These are phyloP conservation scores for Uloborus plumipes DNA, from an alignment of 2,888 invertebrate species.

Conservation along the genomic window DNA sequence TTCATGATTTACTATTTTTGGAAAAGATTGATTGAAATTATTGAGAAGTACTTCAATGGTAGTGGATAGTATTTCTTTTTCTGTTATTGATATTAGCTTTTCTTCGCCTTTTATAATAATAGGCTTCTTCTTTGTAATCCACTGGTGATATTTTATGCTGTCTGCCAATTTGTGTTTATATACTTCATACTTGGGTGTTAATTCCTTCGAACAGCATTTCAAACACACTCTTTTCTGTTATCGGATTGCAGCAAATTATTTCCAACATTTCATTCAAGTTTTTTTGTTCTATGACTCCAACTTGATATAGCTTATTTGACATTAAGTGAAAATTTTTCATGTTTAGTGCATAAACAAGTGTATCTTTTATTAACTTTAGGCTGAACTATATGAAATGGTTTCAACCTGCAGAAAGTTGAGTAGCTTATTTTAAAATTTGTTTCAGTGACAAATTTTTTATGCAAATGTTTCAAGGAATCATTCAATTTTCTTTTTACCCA, in stretches of 20 bases:
- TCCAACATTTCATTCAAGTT: background rate
- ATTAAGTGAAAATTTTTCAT: background rate
- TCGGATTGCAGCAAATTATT: background rate
- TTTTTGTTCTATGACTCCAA: background rate
- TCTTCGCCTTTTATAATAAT: no score
- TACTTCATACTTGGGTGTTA: background rate
- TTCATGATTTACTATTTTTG: no score
- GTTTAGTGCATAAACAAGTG: background rate
- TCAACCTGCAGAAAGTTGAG: conserved; percentile 4
- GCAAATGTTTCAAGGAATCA: background rate
- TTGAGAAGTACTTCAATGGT: no score
- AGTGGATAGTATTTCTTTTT: no score
- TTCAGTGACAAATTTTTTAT: background rate
- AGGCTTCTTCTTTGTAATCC: no score
- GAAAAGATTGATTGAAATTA: no score
- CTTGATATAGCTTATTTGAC: background rate
- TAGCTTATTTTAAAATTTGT: background rate
- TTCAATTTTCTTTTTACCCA: background rate
- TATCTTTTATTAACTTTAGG: background rate
- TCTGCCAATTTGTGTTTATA: background rate
- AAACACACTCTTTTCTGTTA: background rate
- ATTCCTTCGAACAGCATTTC: background rate
- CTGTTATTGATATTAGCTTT: no score
- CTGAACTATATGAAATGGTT: background rate
- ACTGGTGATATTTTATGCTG: no score